Evolutionary conservation across 2,797 vertebrate species (phyloP), one percentile per base, ranked within the genome.

Genomic region (Lepus townsendii): DNA sequence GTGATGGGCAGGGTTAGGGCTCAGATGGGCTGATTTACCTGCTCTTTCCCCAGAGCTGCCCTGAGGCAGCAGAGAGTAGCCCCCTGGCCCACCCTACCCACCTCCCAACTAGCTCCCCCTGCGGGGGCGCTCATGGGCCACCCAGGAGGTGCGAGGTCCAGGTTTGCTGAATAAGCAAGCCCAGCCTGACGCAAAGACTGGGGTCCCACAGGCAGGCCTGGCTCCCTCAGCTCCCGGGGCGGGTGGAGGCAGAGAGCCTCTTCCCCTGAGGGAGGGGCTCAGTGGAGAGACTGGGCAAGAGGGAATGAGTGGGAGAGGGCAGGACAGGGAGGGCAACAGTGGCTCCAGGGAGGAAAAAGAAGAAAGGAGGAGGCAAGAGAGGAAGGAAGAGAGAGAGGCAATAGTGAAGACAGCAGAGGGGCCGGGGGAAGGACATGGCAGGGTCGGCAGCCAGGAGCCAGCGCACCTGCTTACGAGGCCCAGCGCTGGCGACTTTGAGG

Each of bases 401-500:
- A 4, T 3, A 54, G 27, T 30, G 32, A 47, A 72, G 27, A 30
- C 52, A 62, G 24, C 0, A 11, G 66, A 72, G 54, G 69, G 47
- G 13, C 0, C 7, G 16, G 19, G 6, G n/a, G 30, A 30, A 14
- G 27, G 79, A 63, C 57, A 27, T 1, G 0, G 32, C 42, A 30
- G 27, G 24, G 13, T 12, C 24, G 4, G 22, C 24, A 27, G 19
- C 14, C 0, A 9, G 65, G 19, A 10, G 5, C 1, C 10, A 8
- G 73, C 5, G 26, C 47, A 5, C 35, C 82, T 54, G 38, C 26
- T 26, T 4, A 11, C 1, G 27, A 10, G 22, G 27, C 14, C 57
- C 71, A 3, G 2, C 0, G 11, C 72, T 54, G 54, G 30, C 0
- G 22, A 38, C 76, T 35, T 19, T 6, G 30, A 52, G 77, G 38